Evolutionary conservation across 2,888 invertebrate species (phyloP), one percentile per base, ranked within the genome.

Genomic region (Aporophyla nigra): DNA sequence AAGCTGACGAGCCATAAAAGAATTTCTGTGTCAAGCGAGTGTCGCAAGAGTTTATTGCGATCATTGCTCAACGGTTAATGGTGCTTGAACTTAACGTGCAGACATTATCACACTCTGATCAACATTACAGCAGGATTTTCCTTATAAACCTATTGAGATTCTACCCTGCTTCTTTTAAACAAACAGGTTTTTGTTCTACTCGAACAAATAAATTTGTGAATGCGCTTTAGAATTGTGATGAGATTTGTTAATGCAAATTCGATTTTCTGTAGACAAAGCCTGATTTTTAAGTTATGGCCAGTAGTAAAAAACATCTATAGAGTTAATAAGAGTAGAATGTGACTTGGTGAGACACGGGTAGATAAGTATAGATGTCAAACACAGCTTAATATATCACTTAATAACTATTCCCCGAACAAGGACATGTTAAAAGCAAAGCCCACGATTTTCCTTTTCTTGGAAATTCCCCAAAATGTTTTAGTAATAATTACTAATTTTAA

Each of bases 1-100:
- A 77, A 61, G 76, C 74, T 76, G 86, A 81, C 77, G 74, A 74
- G 62, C 74, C 68, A 73, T 53, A 76, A 74, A 73, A 70, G 12
- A 49, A 53, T 78, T 74, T 76, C 49, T 83, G 69, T 87, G 88
- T 87, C 84, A 81, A 79, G 86, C 70, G 75, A 78, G 62, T 83
- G 83, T 86, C 27, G 76, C 79, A 86, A 83, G 67, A 71, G 67
- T 72, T 71, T 70, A 77, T 67, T 65, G 62, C 66, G 65, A 79
- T 78, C 51, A 77, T 86, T 87, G 65, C 76, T 76, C 59, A 75
- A 79, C 58, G 58, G 59, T 67, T 56, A 62, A 43, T 66, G 49
- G n/a, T 68, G 40, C 61, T 61, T 51, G n/a, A 66, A 61, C 73
- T 82, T 66, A 46, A 59, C 49, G 53, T 40, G 24, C 16, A 21